Base-by-base conservation (phyloP, 2,113 vertebrate species). In the Hystrix brachyura region DNA sequence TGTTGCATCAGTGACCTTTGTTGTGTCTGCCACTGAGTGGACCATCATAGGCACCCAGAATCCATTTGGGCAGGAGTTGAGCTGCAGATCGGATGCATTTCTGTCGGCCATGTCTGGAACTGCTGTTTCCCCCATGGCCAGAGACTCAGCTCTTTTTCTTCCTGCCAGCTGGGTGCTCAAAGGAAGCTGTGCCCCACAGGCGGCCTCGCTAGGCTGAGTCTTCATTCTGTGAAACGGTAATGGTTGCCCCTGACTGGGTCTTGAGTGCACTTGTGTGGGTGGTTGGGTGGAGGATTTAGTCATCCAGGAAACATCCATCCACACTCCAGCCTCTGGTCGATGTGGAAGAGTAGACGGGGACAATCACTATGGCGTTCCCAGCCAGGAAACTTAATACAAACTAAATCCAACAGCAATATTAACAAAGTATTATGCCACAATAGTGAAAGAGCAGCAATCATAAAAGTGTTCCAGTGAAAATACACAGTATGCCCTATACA, bases 241-340 rank as follows among this genome's bases (percentile, higher is more conserved):
- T 43, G 62, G 53, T 12, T 29, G 27, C 19, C 29, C 53, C 74
- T 67, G 27, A 18, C 21, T 64, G 65, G 86, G 71, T 62, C 67
- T 53, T 18, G n/a, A 76, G 43, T 72, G 9, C 18, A 0, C 9
- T 51, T 62, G 67, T 84, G 46, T 23, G 25, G 55, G 64, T 48
- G 85, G 4, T 7, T 13, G 74, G 46, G 34, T 21, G 69, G 64
- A 19, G 43, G 11, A 67, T 93, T 94, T 64, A 78, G 85, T 90
- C 83, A 93, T 46, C 51, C 91, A 67, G 87, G 89, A 95, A 94
- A 90, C 53, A 69, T 1, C 69, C 69, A 94, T 88, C 85, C 92
- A 64, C 55, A 76, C 17, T 4, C 67, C 34, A 46, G 88, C 79
- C 38, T 65, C 91, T 67, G 62, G 86, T 43, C 53, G 57, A 74